Percentiles rank a stretch among this genome's conserved stretches.
phyloP scores from a whole-genome alignment of 2,797 vertebrate genomes.

The Sebastes trivittatus region DNA sequence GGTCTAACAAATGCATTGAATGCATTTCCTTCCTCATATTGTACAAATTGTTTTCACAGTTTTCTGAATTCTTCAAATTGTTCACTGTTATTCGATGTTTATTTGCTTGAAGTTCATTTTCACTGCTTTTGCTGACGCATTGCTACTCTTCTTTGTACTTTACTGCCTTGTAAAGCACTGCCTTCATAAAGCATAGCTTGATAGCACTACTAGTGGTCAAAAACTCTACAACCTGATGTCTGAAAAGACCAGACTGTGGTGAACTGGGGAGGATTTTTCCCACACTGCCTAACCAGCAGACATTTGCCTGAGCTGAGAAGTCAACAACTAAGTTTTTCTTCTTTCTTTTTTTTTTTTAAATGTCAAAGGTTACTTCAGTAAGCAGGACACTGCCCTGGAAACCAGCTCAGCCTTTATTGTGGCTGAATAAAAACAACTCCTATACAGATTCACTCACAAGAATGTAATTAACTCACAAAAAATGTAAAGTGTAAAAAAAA shows the following conservation, averaged over 20 bases:
- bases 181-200: neutral
- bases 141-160: neutral
- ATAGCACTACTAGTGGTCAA: neutral
- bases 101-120: neutral
- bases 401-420: neutral
- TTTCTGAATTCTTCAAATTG: neutral
- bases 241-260: neutral
- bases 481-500: neutral
- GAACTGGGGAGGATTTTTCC: neutral
- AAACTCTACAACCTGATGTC: too few species aligned
- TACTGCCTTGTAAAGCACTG: neutral
- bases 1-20: too few species aligned
- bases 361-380: neutral
- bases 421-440: neutral
- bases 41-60: too few species aligned
- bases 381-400: neutral
- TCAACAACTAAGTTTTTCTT: neutral
- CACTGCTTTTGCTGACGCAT: neutral
- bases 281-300: neutral
- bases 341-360: neutral
- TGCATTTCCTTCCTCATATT: neutral
- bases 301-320: neutral
- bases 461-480: neutral
- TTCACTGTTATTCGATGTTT: neutral
- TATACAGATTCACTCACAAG: neutral